Percentiles rank a stretch among this genome's conserved stretches.
Conservation (phyloP, 2,797 vertebrate species). For the Miichthys miiuy region DNA sequence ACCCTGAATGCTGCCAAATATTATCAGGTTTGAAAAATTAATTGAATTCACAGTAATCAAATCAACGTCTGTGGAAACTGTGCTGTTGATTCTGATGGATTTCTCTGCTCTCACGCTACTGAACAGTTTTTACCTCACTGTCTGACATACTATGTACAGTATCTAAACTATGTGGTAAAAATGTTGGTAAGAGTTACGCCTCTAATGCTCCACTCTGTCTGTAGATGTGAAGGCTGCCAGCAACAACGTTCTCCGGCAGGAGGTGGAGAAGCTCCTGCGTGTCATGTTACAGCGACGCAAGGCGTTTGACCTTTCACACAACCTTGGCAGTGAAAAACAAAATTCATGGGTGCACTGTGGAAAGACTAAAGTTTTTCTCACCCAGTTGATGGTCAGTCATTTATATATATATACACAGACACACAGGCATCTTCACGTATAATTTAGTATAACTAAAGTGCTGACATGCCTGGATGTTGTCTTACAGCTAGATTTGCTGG, state of each 20-base stretch:
- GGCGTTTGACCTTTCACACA: conserved; percentile 19
- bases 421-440: background rate
- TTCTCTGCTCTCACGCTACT: background rate
- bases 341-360: conserved; percentile 87
- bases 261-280: conserved; percentile 83
- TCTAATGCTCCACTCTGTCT: conserved; percentile 18
- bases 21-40: background rate
- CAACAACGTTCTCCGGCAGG: conserved; percentile 36
- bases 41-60: conserved; percentile 19
- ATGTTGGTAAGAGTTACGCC: too few relatives aligned
- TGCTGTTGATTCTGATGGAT: conserved; percentile 7
- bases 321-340: conserved; percentile 44
- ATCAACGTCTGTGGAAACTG: conserved; percentile 1
- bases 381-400: conserved; percentile 87
- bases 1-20: conserved; percentile 22
- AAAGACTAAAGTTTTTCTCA: conserved; percentile 95
- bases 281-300: conserved; percentile 50
- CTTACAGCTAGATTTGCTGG: conserved; percentile 90
- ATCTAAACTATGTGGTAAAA: background rate
- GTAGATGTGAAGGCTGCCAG: conserved; percentile 68
- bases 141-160: background rate
- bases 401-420: background rate
- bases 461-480: conserved; percentile 43
- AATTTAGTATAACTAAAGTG: background rate
- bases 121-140: conserved; percentile 15